Evolutionary conservation across 2,113 vertebrate species (phyloP).

Genomic region (Tursiops truncatus): DNA sequence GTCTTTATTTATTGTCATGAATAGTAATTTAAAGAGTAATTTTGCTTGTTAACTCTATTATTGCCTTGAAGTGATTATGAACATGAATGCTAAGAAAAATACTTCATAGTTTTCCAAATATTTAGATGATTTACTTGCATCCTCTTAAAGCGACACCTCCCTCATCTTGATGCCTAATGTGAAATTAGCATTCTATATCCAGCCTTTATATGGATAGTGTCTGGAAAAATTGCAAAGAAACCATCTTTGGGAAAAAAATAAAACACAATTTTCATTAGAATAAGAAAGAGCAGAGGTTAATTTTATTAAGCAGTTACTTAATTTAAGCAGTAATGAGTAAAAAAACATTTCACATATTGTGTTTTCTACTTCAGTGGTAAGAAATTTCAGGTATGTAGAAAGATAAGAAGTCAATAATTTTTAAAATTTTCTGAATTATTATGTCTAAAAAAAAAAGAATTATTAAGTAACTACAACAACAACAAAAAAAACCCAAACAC

Average conservation of each 20-base stretch:
- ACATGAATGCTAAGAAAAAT: neutral
- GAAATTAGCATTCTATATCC: neutral
- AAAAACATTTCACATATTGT: neutral
- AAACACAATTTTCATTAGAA: neutral
- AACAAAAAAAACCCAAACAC: neutral
- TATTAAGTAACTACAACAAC: neutral
- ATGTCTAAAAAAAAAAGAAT: neutral
- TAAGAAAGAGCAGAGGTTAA: neutral
- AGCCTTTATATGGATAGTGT: neutral
- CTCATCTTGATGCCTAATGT: too few relatives aligned
- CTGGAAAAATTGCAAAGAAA: neutral
- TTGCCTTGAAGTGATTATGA: neutral
- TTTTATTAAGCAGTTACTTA: neutral
- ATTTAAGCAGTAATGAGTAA: neutral
- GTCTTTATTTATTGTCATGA: neutral
- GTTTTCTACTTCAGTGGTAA: neutral
- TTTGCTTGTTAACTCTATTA: neutral
- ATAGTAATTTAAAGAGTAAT: neutral
- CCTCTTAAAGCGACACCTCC: neutral
- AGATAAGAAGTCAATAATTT: neutral
- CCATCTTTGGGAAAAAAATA: neutral
- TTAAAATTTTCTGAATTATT: neutral
- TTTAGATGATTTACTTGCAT: neutral
- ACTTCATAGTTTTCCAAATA: neutral
- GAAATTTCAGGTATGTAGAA: neutral